Evolutionary conservation across 2,888 invertebrate genomes (phyloP).

Genomic region (Hipparchia sbordonii): DNA sequence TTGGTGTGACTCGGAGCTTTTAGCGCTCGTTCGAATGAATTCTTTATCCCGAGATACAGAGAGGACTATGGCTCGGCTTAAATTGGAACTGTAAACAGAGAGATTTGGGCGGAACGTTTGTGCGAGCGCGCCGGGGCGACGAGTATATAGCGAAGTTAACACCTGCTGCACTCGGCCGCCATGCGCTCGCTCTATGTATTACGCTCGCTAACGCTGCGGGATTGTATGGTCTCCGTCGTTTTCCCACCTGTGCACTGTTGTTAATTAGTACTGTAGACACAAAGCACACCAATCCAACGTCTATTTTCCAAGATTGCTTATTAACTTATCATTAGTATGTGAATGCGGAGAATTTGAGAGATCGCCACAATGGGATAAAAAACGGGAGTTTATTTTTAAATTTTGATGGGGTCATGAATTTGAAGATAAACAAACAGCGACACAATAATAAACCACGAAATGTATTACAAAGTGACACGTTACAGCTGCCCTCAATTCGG

Average conservation of each 20-base stretch:
- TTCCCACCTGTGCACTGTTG: conserved; percentile 61
- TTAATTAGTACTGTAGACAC: conserved; percentile 56
- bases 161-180: conserved; percentile 70
- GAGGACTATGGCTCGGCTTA: conserved; percentile 50
- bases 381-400: conserved; percentile 18
- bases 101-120: conserved; percentile 79
- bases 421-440: conserved; percentile 39
- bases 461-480: conserved; percentile 55
- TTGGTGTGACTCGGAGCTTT: conserved; percentile 64
- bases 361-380: not conserved
- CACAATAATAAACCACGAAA: conserved; percentile 52
- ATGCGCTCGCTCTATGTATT: conserved; percentile 62
- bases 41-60: conserved; percentile 59
- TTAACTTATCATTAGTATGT: conserved; percentile 30
- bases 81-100: conserved; percentile 68
- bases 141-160: conserved; percentile 64
- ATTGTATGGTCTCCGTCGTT: conserved; percentile 55
- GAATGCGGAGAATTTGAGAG: conserved; percentile 16
- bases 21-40: conserved; percentile 61
- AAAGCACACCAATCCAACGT: conserved; percentile 37
- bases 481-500: conserved; percentile 66
- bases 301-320: conserved; percentile 25
- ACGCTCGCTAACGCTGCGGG: conserved; percentile 49
- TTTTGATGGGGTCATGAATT: conserved; percentile 28
- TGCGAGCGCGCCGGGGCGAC: conserved; percentile 54